These are phyloP conservation scores for Halcyon chelicuti DNA, from an alignment of 2,797 vertebrate genomes.

Conservation along the genomic window DNA sequence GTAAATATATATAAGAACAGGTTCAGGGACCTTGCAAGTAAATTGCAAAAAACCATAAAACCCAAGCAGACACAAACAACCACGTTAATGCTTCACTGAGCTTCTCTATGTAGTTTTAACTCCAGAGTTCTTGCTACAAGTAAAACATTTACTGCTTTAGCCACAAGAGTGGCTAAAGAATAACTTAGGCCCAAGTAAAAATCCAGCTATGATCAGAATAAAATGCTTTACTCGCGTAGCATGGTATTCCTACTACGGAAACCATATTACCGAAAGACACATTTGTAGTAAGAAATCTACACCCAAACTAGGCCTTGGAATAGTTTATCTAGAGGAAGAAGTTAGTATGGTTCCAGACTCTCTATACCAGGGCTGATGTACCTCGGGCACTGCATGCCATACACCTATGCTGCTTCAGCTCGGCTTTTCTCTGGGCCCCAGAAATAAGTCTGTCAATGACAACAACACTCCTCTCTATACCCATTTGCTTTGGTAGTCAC, in stretches of 20 bases:
- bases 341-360: not conserved
- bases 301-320: not conserved
- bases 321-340: not conserved
- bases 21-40: not conserved
- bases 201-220: not conserved
- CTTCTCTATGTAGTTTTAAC: not conserved
- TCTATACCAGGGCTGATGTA: not conserved
- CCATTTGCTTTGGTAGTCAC: not conserved
- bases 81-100: not conserved
- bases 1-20: slow-evolving; percentile 7
- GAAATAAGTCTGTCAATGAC: not conserved
- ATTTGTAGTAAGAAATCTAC: not conserved
- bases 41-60: slow-evolving; percentile 6
- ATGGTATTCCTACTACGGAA: not conserved
- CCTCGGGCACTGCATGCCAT: not conserved
- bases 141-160: not conserved
- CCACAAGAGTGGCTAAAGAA: not conserved
- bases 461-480: not conserved
- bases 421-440: not conserved
- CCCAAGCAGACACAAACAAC: not conserved
- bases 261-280: not conserved
- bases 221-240: not conserved
- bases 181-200: not conserved
- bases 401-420: not conserved
- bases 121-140: not conserved